phyloP scores from a whole-genome alignment of 2,888 invertebrate genomes.

The Hemithea aestivaria region DNA sequence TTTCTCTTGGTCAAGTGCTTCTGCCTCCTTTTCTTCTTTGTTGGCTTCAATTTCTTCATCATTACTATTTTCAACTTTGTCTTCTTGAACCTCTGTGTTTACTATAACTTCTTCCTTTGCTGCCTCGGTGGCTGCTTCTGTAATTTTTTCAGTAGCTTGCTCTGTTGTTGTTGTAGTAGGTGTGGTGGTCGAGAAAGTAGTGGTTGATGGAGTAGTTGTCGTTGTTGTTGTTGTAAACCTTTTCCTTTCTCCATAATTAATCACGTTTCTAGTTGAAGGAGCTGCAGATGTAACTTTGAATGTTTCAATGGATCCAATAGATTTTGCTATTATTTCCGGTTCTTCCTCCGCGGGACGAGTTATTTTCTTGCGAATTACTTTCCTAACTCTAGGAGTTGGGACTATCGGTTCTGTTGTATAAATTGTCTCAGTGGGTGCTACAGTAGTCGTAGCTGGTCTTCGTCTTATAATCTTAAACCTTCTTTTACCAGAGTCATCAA shows the following conservation, averaged over 20 bases:
- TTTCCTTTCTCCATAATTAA: slow-evolving; percentile 65
- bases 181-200: slow-evolving; percentile 17
- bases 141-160: slow-evolving; percentile 19
- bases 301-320: slow-evolving; percentile 41
- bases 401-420: slow-evolving; percentile 29
- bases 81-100: slow-evolving; percentile 9
- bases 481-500: slow-evolving; percentile 54
- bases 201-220: slow-evolving; percentile 11
- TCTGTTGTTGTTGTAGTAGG: slow-evolving; percentile 19
- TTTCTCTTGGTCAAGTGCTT: no score
- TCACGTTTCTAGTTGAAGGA: slow-evolving; percentile 38
- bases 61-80: neutral
- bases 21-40: slow-evolving; percentile 3
- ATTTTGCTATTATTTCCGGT: slow-evolving; percentile 44
- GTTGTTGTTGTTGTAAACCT: slow-evolving; percentile 20
- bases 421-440: slow-evolving; percentile 28
- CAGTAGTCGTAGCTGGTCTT: slow-evolving; percentile 38
- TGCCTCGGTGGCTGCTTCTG: slow-evolving; percentile 25
- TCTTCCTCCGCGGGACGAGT: slow-evolving; percentile 45
- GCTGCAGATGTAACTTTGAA: slow-evolving; percentile 31
- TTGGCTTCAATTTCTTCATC: slow-evolving; percentile 2
- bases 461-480: slow-evolving; percentile 61
- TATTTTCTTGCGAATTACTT: slow-evolving; percentile 63
- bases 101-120: slow-evolving; percentile 8
- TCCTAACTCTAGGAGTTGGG: slow-evolving; percentile 50